Evolutionary conservation across 1,140 invertebrate genomes (phyloP), one percentile per base, ranked within the genome.

Genomic region (Dysdera silvatica): DNA sequence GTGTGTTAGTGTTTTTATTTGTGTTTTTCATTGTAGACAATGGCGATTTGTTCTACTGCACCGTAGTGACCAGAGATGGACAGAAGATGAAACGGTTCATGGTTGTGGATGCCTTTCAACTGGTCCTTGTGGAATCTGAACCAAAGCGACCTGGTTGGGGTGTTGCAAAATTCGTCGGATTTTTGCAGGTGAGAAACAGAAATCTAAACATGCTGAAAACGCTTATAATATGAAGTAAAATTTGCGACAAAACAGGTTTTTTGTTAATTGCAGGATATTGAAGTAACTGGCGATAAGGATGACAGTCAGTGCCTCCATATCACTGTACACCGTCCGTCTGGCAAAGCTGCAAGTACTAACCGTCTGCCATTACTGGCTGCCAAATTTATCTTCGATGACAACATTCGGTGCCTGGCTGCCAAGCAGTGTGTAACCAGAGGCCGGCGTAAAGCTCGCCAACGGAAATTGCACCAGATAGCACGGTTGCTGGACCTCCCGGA

Each of bases 381-480:
- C 0, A 93, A 91, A 75, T 97, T 99, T 74, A 84, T 97, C 43
- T 99, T 99, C 74, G 95, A 99, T 74, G 96, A 99, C 79, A 93
- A 98, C 74, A 99, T 99, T 64, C 81, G 96, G 12, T 80, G 79
- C 66, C 81, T 82, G 79, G 81, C 81, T 14, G 82, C 82, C n/a
- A 82, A 80, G 58, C 81, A 83, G 65, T 88, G 89, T 67, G 74
- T 89, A 58, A 83, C 82, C 16, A 88, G 87, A 76, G 96, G 95
- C 43, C 83, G 94, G 28, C 85, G 90, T 65, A 96, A 93, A 78
- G 92, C 94, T n/a, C 82, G 94, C 2, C 89, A 94, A 72, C 89
- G 91, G 72, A 96, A 96, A 76, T 91, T 98, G 86, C 86, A 88
- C 71, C 89, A 95, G 75, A 97, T 98, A 57, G 93, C 91, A 6